phyloP scores from a whole-genome alignment of 2,797 vertebrate species.

The Pangasius sanitwongsei region DNA sequence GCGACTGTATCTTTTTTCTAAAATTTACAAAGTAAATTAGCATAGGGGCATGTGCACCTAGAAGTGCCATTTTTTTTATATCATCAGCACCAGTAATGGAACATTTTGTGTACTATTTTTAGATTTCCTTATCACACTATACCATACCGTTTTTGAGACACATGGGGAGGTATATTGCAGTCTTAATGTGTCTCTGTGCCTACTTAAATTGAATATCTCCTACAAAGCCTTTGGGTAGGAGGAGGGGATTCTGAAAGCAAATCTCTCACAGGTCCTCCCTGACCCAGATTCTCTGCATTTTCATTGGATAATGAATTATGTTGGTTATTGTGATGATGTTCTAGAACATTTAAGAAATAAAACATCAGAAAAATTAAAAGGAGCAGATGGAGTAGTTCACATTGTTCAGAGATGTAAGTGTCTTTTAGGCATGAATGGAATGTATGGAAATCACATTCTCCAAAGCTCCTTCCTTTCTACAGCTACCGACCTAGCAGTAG shows the following conservation, averaged over 20 bases:
- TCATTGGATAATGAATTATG: constrained; percentile 22
- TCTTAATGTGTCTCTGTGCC: constrained; percentile 22
- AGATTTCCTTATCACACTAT: background rate
- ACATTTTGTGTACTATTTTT: background rate
- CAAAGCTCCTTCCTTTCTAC: background rate
- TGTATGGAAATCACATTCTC: background rate
- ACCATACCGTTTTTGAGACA: constrained; percentile 11
- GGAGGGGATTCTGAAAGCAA: constrained; percentile 30
- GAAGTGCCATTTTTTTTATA: background rate
- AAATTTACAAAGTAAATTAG: background rate
- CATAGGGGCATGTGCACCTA: background rate
- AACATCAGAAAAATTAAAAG: no score
- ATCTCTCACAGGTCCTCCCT: constrained; percentile 31
- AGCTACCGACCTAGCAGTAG: background rate
- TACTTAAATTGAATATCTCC: constrained; percentile 43
- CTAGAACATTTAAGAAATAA: background rate
- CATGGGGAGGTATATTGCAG: constrained; percentile 24
- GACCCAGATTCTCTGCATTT: constrained; percentile 44
- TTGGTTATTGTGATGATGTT: constrained; percentile 23
- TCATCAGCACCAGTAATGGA: background rate
- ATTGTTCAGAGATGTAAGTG: background rate
- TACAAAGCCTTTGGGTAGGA: constrained; percentile 30
- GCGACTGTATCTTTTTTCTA: background rate
- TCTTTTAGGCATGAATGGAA: background rate
- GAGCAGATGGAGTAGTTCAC: background rate